These are phyloP conservation scores for Erythrolamprus reginae DNA, from an alignment of 2,113 vertebrate species.

Conservation along the genomic window DNA sequence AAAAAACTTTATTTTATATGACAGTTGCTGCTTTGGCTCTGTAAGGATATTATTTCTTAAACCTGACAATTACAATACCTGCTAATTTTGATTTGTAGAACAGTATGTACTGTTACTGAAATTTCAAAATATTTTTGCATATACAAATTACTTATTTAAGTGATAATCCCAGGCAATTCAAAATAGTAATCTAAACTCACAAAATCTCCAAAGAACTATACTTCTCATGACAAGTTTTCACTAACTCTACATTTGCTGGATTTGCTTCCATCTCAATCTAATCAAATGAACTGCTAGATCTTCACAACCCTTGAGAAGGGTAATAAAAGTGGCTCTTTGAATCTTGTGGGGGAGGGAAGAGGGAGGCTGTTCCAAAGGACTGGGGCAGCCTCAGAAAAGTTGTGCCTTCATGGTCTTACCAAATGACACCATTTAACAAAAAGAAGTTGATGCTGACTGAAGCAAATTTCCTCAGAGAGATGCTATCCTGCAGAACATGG, in stretches of 20 bases:
- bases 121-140: background rate
- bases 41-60: background rate
- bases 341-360: background rate
- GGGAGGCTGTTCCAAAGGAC: background rate
- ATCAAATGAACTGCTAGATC: background rate
- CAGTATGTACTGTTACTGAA: background rate
- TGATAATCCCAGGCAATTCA: background rate
- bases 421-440: background rate
- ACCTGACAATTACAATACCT: background rate
- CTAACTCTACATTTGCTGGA: background rate
- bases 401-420: background rate
- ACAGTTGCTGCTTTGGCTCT: background rate
- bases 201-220: background rate
- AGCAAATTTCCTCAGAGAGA: background rate
- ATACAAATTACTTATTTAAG: background rate
- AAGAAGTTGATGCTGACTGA: background rate
- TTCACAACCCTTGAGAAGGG: background rate
- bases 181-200: background rate
- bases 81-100: background rate
- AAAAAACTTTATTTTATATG: background rate
- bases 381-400: background rate
- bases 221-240: background rate
- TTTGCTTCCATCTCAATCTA: background rate
- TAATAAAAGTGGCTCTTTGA: background rate
- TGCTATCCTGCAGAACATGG: background rate